phyloP scores from a whole-genome alignment of 2,888 invertebrate genomes.

The Drosophila testacea region DNA sequence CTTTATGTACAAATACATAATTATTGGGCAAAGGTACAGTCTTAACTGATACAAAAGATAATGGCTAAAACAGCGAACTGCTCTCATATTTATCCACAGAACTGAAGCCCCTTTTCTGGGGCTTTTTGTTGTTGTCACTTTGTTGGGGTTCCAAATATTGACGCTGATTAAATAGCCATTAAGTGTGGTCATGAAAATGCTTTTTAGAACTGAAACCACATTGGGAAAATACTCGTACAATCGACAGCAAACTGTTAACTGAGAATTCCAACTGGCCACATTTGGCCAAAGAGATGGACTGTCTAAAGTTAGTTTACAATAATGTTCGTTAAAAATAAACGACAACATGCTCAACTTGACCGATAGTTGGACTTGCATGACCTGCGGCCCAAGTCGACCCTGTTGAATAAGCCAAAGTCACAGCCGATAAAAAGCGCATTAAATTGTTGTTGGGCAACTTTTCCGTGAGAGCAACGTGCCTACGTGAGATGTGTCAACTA shows the following conservation, averaged over 20 bases:
- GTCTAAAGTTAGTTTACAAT: slow-evolving; percentile 43
- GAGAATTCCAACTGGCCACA: not conserved
- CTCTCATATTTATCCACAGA: slow-evolving; percentile 50
- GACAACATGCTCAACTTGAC: slow-evolving; percentile 71
- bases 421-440: slow-evolving; percentile 39
- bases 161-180: slow-evolving; percentile 70
- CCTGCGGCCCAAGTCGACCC: slow-evolving; percentile 53
- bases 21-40: slow-evolving; percentile 39
- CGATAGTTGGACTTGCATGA: slow-evolving; percentile 64
- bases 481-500: slow-evolving; percentile 58
- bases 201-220: slow-evolving; percentile 61
- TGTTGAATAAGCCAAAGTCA: slow-evolving; percentile 50
- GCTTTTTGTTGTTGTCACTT: slow-evolving; percentile 33
- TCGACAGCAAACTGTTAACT: slow-evolving; percentile 10
- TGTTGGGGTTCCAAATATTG: slow-evolving; percentile 60
- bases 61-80: slow-evolving; percentile 18
- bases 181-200: slow-evolving; percentile 58
- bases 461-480: slow-evolving; percentile 18
- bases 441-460: slow-evolving; percentile 36
- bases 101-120: slow-evolving; percentile 24
- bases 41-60: slow-evolving; percentile 27
- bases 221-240: slow-evolving; percentile 1
- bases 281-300: not conserved
- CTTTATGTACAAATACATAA: slow-evolving; percentile 34
- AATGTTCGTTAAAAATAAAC: slow-evolving; percentile 21